Percentiles rank a stretch among this genome's conserved stretches.
phyloP scores from a whole-genome alignment of 2,888 invertebrate genomes.

The Nephrotoma guestfalica region DNA sequence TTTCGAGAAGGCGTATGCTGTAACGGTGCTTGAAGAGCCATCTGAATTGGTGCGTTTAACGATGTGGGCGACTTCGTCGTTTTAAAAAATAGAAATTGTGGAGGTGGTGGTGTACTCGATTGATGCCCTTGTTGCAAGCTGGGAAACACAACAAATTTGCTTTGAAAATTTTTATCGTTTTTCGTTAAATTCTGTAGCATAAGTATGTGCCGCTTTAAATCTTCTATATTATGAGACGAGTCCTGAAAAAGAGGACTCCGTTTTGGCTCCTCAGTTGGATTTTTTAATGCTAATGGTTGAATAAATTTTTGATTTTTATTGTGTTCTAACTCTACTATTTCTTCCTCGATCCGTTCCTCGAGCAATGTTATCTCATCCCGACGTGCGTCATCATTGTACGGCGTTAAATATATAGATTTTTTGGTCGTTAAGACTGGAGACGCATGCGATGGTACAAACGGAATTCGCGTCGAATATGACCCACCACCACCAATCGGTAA shows the following conservation, averaged over 20 bases:
- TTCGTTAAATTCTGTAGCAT: constrained; percentile 31
- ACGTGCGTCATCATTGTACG: neutral
- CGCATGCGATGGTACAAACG: neutral
- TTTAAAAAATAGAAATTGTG: neutral
- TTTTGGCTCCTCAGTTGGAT: constrained; percentile 24
- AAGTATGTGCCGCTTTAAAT: constrained; percentile 30
- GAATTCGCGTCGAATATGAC: neutral
- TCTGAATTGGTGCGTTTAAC: constrained; percentile 11
- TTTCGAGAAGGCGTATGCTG: neutral
- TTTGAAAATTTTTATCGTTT: constrained; percentile 29
- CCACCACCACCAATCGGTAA: neutral
- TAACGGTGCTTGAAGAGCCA: constrained; percentile 12
- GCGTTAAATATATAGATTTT: neutral
- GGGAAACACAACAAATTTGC: constrained; percentile 32
- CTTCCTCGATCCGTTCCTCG: constrained; percentile 25
- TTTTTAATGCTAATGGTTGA: constrained; percentile 31
- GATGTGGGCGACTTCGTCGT: constrained; percentile 1
- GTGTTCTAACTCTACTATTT: constrained; percentile 15
- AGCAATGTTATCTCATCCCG: neutral
- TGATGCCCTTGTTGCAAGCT: constrained; percentile 20
- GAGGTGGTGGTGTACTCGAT: constrained; percentile 9
- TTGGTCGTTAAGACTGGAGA: neutral
- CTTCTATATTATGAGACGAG: constrained; percentile 29
- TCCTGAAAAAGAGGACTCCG: constrained; percentile 16
- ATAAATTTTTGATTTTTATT: constrained; percentile 31